These are phyloP conservation scores for Mactra quadrangularis DNA, from an alignment of 1,140 invertebrate species.

Conservation along the genomic window DNA sequence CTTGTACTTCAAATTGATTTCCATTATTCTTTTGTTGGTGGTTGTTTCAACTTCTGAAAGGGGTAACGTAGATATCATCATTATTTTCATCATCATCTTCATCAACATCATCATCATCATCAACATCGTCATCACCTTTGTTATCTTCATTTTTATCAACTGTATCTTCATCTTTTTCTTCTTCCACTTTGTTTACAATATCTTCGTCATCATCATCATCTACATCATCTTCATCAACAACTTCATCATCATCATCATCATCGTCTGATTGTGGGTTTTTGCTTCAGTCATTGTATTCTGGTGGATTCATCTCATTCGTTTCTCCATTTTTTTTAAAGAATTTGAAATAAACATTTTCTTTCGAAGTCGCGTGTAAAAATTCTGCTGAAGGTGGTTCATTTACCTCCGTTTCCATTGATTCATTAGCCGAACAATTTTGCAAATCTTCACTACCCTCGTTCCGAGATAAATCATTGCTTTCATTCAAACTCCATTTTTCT, in stretches of 20 bases:
- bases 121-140: slow-evolving; percentile 24
- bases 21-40: not conserved
- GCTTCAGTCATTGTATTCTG: not conserved
- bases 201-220: too few relatives aligned
- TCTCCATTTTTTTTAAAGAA: not conserved
- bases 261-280: not conserved
- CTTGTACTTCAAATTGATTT: too few relatives aligned
- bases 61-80: not conserved
- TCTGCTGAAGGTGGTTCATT: not conserved
- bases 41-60: not conserved
- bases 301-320: not conserved
- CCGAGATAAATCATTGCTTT: too few relatives aligned
- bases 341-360: not conserved
- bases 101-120: slow-evolving; percentile 22
- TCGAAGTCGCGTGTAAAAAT: not conserved
- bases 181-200: not conserved
- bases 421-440: too few relatives aligned
- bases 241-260: slow-evolving; percentile 2
- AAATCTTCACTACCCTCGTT: too few relatives aligned
- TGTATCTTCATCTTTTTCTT: slow-evolving; percentile 10
- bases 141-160: slow-evolving; percentile 20
- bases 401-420: too few relatives aligned
- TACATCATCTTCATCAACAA: slow-evolving; percentile 25
- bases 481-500: too few relatives aligned
- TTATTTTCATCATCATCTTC: not conserved